Evolutionary conservation across 2,797 vertebrate species (phyloP).

Genomic region (Danio tinwini): DNA sequence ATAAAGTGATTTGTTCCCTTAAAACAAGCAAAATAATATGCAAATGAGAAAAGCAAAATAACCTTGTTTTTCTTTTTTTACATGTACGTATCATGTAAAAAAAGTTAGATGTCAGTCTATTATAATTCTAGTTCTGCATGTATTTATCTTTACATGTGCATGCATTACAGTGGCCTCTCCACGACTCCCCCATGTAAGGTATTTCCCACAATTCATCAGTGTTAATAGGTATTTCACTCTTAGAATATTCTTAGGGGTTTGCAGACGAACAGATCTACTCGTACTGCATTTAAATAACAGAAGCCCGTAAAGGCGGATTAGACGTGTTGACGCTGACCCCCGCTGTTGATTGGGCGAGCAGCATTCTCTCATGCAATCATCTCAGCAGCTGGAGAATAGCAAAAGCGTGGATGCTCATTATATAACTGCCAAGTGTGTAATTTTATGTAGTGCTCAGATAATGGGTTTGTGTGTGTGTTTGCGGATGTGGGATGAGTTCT

Average conservation of each 20-base stretch:
- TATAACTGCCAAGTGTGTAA: constrained; percentile 53
- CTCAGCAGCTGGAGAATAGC: constrained; percentile 44
- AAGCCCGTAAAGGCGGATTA: constrained; percentile 29
- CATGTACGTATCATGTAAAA: too few relatives aligned
- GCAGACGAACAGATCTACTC: constrained; percentile 20
- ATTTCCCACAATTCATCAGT: constrained; percentile 40
- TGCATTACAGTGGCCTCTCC: background rate
- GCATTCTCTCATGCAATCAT: constrained; percentile 26
- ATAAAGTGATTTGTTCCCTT: too few relatives aligned
- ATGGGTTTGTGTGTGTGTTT: constrained; percentile 49
- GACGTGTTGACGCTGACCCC: constrained; percentile 26
- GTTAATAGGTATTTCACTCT: constrained; percentile 40
- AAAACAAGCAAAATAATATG: too few relatives aligned
- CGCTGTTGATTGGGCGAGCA: constrained; percentile 42
- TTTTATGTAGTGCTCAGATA: constrained; percentile 47
- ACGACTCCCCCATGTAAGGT: background rate
- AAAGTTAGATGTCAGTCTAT: background rate
- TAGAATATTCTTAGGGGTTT: constrained; percentile 9
- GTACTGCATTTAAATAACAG: constrained; percentile 51
- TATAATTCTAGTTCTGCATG: background rate
- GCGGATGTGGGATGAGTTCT: constrained; percentile 33
- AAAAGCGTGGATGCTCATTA: constrained; percentile 58
- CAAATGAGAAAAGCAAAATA: too few relatives aligned
- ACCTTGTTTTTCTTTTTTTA: too few relatives aligned
- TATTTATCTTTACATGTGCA: constrained; percentile 2